These are phyloP conservation scores for Erpobdella octoculata DNA, from an alignment of 2,888 invertebrate genomes.

Conservation along the genomic window DNA sequence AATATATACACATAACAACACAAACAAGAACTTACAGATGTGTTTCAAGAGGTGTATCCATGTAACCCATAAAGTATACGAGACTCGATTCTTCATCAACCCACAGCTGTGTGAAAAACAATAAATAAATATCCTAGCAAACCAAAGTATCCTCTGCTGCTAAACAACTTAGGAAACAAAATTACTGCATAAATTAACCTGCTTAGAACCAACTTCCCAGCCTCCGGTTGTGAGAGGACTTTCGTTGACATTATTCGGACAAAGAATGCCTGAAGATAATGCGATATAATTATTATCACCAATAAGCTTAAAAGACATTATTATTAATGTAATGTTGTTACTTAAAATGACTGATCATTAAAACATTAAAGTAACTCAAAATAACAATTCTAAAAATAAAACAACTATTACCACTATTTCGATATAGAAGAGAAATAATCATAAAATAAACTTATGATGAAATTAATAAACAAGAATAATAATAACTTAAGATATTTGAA, in stretches of 20 bases:
- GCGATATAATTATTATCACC: too few species aligned
- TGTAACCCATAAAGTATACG: slow-evolving; percentile 82
- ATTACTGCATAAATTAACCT: slow-evolving; percentile 42
- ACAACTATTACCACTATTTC: neutral
- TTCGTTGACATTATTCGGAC: slow-evolving; percentile 16
- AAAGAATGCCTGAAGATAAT: neutral
- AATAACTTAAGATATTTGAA: too few species aligned
- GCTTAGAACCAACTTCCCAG: slow-evolving; percentile 77
- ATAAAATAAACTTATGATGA: too few species aligned
- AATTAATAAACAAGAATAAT: too few species aligned
- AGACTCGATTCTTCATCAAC: slow-evolving; percentile 70
- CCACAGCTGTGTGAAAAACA: slow-evolving; percentile 60
- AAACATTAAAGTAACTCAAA: neutral
- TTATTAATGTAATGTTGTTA: too few species aligned
- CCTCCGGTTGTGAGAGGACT: slow-evolving; percentile 74
- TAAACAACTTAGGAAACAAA: neutral
- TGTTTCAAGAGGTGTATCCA: slow-evolving; percentile 82
- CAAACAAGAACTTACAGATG: slow-evolving; percentile 69
- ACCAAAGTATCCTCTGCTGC: neutral
- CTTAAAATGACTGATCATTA: neutral
- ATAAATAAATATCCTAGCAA: neutral
- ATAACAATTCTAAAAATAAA: neutral
- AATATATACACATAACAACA: neutral
- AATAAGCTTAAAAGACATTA: too few species aligned
- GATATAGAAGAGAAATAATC: too few species aligned